Percentiles rank a stretch among this genome's conserved stretches.
Evolutionary conservation across 1,140 invertebrate species (phyloP).

Genomic region (Procambarus virginalis): DNA sequence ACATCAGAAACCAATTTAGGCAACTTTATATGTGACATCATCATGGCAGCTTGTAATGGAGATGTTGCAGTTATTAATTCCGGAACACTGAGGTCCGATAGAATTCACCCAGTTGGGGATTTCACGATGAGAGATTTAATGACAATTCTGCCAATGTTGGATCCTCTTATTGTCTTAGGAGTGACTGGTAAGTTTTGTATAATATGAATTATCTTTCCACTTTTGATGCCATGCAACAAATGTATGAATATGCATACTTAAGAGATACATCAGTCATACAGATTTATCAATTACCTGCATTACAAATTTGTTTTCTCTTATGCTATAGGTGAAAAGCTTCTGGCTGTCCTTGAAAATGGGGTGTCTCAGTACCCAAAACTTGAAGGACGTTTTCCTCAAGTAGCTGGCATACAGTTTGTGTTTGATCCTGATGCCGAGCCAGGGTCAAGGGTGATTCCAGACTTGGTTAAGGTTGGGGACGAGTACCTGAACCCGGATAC

Average conservation of each 20-base stretch:
- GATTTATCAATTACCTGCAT: background rate
- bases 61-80: constrained; percentile 91
- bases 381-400: constrained; percentile 88
- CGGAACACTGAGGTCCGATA: constrained; percentile 88
- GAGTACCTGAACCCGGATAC: constrained; percentile 85
- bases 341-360: constrained; percentile 87
- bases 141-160: constrained; percentile 87
- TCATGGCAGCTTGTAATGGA: constrained; percentile 86
- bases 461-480: constrained; percentile 86
- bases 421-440: constrained; percentile 85
- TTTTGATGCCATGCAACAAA: too few relatives aligned
- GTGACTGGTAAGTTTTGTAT: constrained; percentile 74
- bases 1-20: constrained; percentile 91
- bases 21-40: constrained; percentile 92
- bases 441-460: constrained; percentile 80
- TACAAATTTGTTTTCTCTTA: background rate
- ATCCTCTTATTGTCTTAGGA: constrained; percentile 85
- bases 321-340: constrained; percentile 79
- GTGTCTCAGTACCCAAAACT: constrained; percentile 85
- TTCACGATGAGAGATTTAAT: constrained; percentile 89
- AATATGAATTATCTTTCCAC: too few relatives aligned
- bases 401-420: constrained; percentile 87
- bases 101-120: constrained; percentile 83
- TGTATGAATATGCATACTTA: too few relatives aligned
- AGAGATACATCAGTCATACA: too few relatives aligned